These are phyloP conservation scores for Listronotus oregonensis DNA, from an alignment of 1,140 invertebrate species.

Conservation along the genomic window DNA sequence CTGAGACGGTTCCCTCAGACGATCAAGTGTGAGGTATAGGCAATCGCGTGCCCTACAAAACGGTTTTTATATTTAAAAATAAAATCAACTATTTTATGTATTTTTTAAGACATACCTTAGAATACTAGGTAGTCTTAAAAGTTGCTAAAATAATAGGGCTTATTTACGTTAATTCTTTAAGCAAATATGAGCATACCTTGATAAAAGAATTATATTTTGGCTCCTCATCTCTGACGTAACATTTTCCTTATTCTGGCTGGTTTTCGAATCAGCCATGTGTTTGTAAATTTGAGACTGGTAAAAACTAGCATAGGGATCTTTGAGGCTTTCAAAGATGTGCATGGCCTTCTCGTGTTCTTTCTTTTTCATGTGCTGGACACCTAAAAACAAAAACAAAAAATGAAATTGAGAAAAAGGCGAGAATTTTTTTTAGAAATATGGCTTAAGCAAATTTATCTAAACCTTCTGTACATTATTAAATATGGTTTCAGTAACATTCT, in stretches of 20 bases:
- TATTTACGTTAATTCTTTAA: too few relatives aligned
- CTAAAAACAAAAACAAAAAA: too few relatives aligned
- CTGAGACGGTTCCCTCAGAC: slow-evolving; percentile 66
- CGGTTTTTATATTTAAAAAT: too few relatives aligned
- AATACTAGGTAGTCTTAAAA: too few relatives aligned
- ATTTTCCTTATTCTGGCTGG: slow-evolving; percentile 60
- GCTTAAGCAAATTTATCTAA: too few relatives aligned
- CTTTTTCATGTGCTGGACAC: slow-evolving; percentile 61
- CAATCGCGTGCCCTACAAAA: slow-evolving; percentile 69
- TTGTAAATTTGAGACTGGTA: slow-evolving; percentile 73
- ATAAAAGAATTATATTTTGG: slow-evolving; percentile 67
- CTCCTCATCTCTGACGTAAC: slow-evolving; percentile 65
- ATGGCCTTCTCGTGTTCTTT: slow-evolving; percentile 74
- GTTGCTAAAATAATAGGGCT: too few relatives aligned
- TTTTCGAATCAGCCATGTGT: slow-evolving; percentile 67
- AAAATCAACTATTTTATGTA: too few relatives aligned
- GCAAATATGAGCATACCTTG: background rate
- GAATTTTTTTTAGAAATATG: too few relatives aligned
- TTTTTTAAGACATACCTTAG: too few relatives aligned
- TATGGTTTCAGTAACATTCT: too few relatives aligned
- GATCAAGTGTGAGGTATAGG: slow-evolving; percentile 75
- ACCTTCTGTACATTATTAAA: too few relatives aligned
- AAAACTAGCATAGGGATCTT: slow-evolving; percentile 74
- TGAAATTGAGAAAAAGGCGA: too few relatives aligned
- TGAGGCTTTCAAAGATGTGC: slow-evolving; percentile 67